Base-by-base conservation (phyloP, 2,113 vertebrate genomes). In the Galemys pyrenaicus region DNA sequence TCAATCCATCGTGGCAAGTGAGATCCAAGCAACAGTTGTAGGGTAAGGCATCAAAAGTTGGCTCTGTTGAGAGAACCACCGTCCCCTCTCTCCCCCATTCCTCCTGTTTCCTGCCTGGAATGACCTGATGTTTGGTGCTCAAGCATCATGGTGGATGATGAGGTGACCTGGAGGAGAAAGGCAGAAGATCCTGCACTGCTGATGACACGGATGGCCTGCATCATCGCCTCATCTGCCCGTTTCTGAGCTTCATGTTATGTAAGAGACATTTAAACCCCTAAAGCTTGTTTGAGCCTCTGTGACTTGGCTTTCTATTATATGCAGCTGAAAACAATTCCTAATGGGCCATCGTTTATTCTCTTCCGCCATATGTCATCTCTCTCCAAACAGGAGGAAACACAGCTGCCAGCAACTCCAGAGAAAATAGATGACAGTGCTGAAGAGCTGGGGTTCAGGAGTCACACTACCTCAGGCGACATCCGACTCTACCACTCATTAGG, bases 271-370 rank as follows among this genome's bases (percentile, higher is more conserved):
- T 9, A 77, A 89, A 2, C 4, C 11, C 35, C 56, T 77, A 65
- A 54, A 70, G 44, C 56, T 54, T 58, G 17, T 44, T 44, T 87
- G 73, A 80, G 51, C 37, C 74, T 91, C 39, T 71, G 44, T 60
- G 49, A 84, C 56, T 89, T 93, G 84, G 39, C 67, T 94, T 93
- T 89, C 82, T 83, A 16, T 46, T 71, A 82, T 28, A 54, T 56
- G 26, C 51, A 92, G 65, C 70, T 94, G 92, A 88, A 88, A 92
- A 74, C 58, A 82, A 65, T 82, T 92, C n/a, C 62, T 93, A 71
- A 79, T 92, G 44, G 58, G 71, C 65, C 92, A 86, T 51, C 68
- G 71, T 83, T 92, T 60, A 44, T 91, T 93, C 46, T 84, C 30
- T 35, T 92, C 51, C 58, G 15, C 60, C 0, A 8, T 46, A 51